A percentile compares a stretch with the other conserved stretches of the same genome.
Evolutionary conservation across 64 coral and sea anemone genomes (phyloP).

Genomic region (Cladopsammia gracilis): DNA sequence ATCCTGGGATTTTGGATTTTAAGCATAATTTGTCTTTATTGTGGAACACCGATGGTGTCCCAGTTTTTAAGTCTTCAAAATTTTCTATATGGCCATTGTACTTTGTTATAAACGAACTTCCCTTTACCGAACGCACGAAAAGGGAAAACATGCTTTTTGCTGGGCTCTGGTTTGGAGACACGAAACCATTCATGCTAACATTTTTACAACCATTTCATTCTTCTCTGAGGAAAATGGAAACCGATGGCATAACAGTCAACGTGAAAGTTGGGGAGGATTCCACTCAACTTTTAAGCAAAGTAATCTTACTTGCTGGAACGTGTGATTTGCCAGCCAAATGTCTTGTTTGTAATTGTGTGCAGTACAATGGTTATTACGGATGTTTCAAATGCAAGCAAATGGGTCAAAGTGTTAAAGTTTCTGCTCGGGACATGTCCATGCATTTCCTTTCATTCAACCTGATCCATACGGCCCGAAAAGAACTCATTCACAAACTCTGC

Average conservation of each 20-base stretch:
- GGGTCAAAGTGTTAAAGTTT: constrained; percentile 47
- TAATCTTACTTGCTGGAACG: constrained; percentile 34
- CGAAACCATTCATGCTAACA: constrained; percentile 58
- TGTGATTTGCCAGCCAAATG: constrained; percentile 65
- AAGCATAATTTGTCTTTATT: constrained; percentile 44
- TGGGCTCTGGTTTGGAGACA: constrained; percentile 59
- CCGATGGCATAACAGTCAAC: constrained; percentile 19
- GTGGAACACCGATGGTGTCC: constrained; percentile 62
- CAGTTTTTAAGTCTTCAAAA: constrained; percentile 72
- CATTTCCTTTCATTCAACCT: constrained; percentile 18
- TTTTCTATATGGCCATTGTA: constrained; percentile 71
- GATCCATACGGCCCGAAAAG: background rate
- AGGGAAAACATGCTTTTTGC: constrained; percentile 73
- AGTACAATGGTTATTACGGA: constrained; percentile 69
- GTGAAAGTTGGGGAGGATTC: background rate
- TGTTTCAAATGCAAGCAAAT: constrained; percentile 59
- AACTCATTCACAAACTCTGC: background rate
- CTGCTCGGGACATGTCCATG: constrained; percentile 3
- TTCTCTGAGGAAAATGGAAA: constrained; percentile 7
- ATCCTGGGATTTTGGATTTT: background rate
- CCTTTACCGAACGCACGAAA: background rate
- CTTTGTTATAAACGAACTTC: constrained; percentile 72
- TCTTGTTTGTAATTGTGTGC: constrained; percentile 53
- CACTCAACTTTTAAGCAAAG: background rate
- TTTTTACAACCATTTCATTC: constrained; percentile 72